These are phyloP conservation scores for Thymelicus lineola DNA, from an alignment of 2,888 invertebrate genomes.

Conservation along the genomic window DNA sequence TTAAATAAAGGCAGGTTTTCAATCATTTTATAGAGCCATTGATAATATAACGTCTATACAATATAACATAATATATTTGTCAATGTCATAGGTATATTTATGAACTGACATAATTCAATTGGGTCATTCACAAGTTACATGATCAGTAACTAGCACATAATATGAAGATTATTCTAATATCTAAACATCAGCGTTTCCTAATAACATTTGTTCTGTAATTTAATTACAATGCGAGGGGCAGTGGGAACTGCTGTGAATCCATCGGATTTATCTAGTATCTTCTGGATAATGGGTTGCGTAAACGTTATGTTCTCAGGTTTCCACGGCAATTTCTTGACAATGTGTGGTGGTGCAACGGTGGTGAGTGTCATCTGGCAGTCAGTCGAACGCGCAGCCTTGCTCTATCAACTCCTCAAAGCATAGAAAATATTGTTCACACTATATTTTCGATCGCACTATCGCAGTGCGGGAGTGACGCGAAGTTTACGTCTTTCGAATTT, in stretches of 20 bases:
- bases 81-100: too few species aligned
- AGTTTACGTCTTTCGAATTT: constrained; percentile 35
- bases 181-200: constrained; percentile 14
- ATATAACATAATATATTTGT: too few species aligned
- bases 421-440: constrained; percentile 51
- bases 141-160: too few species aligned
- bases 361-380: constrained; percentile 59
- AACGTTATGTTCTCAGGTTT: constrained; percentile 68
- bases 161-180: constrained; percentile 2
- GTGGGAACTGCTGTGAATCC: constrained; percentile 55
- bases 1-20: too few species aligned
- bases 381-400: constrained; percentile 74
- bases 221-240: constrained; percentile 53
- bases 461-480: constrained; percentile 34
- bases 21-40: too few species aligned
- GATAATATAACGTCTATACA: too few species aligned
- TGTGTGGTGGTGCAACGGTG: constrained; percentile 79
- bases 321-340: constrained; percentile 78
- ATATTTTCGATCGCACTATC: constrained; percentile 47
- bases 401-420: constrained; percentile 66
- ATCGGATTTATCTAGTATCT: constrained; percentile 69
- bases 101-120: too few species aligned
- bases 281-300: constrained; percentile 78
- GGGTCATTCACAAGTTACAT: constrained; percentile 1
- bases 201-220: constrained; percentile 17